Percentiles rank a stretch among this genome's conserved stretches.
Conservation (phyloP, 64 coral and sea anemone genomes). For the Astreopora myriophthalma region DNA sequence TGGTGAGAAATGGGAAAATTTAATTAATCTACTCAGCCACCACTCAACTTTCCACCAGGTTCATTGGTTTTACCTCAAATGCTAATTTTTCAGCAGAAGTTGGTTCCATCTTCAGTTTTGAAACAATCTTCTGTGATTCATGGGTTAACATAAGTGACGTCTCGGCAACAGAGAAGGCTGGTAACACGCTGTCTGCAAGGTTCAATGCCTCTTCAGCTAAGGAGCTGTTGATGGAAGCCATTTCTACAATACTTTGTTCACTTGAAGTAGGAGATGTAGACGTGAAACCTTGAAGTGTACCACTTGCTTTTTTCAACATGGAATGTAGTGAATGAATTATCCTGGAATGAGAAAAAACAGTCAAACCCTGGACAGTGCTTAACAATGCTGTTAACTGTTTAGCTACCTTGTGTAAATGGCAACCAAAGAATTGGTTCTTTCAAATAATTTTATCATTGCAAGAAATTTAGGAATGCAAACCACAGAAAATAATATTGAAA, state of each 20-base stretch:
- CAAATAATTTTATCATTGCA: no score
- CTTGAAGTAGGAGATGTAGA: neutral
- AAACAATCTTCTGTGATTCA: neutral
- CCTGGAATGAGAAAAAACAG: slow-evolving; percentile 15
- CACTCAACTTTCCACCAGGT: neutral
- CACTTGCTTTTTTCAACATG: slow-evolving; percentile 58
- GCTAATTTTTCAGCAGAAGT: slow-evolving; percentile 98
- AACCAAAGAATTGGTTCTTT: no score
- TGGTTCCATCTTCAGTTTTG: slow-evolving; percentile 42
- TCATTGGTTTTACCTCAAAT: slow-evolving; percentile 62
- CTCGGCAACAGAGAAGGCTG: slow-evolving; percentile 50
- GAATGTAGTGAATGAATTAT: slow-evolving; percentile 48
- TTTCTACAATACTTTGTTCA: slow-evolving; percentile 78
- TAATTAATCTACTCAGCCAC: no score
- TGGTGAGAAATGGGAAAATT: no score
- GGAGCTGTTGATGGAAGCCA: slow-evolving; percentile 78
- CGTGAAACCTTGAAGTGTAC: slow-evolving; percentile 45
- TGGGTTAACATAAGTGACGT: slow-evolving; percentile 18
- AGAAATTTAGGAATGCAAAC: no score
- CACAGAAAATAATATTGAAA: no score
- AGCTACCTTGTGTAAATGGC: no score
- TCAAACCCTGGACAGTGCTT: no score
- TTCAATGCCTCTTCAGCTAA: slow-evolving; percentile 56
- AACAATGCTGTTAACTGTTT: no score
- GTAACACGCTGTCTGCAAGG: slow-evolving; percentile 33